Conservation (phyloP, 2,113 vertebrate genomes). For the Rousettus leschenaultii region DNA sequence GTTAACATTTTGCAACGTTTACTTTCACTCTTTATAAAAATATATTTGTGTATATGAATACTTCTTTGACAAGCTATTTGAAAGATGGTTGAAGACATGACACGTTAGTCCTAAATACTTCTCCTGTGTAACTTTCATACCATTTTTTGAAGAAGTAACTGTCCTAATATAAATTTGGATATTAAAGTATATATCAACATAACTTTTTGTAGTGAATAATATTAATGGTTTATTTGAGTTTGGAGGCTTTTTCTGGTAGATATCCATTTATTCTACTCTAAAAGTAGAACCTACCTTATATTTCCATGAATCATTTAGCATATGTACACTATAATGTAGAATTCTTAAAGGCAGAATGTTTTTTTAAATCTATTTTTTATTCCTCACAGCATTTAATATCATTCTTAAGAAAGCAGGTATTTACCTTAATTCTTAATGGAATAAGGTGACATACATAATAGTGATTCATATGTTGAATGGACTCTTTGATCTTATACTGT, state of each 20-base stretch:
- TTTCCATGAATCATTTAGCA: background rate
- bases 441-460: background rate
- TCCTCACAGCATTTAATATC: background rate
- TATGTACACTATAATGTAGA: background rate
- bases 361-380: background rate
- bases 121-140: background rate
- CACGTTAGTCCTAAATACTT: background rate
- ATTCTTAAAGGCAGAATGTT: background rate
- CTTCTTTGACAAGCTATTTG: background rate
- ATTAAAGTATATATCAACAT: background rate
- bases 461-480: background rate
- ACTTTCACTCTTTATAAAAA: background rate
- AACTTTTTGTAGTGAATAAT: background rate
- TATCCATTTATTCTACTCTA: background rate
- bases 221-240: background rate
- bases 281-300: background rate
- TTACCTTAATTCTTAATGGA: background rate
- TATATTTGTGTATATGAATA: background rate
- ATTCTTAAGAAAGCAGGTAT: background rate
- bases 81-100: background rate
- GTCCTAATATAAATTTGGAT: background rate
- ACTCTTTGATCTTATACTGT: background rate
- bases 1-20: background rate
- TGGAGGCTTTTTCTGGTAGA: background rate
- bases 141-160: background rate